Evolutionary conservation across 1,140 invertebrate species (phyloP).

Genomic region (Nasonia giraulti): DNA sequence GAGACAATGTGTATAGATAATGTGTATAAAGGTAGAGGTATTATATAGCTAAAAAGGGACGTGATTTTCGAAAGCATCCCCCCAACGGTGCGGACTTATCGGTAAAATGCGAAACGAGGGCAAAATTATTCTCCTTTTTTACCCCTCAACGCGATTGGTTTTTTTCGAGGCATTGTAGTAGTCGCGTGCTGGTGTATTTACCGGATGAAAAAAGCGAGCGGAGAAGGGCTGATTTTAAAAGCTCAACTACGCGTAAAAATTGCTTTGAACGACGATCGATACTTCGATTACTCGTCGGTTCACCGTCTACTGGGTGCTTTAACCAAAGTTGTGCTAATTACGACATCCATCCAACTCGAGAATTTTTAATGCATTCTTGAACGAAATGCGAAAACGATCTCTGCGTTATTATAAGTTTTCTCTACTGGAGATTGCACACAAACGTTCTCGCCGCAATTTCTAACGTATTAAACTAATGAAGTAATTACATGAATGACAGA

Average conservation of each 20-base stretch:
- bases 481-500: conserved; percentile 1
- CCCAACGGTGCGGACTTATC: too few species aligned
- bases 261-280: too few species aligned
- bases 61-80: too few species aligned
- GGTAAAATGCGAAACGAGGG: neutral
- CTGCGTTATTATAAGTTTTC: neutral
- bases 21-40: neutral
- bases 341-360: neutral
- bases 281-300: neutral
- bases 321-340: too few species aligned
- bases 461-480: neutral
- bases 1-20: conserved; percentile 45
- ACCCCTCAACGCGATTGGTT: too few species aligned
- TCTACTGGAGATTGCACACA: neutral
- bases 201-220: too few species aligned
- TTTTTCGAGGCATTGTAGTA: too few species aligned
- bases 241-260: too few species aligned
- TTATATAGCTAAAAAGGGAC: too few species aligned
- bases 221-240: too few species aligned
- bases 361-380: neutral
- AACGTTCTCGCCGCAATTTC: neutral
- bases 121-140: too few species aligned
- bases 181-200: too few species aligned
- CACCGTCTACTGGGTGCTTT: neutral
- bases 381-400: neutral